Evolutionary conservation across 2,113 vertebrate species (phyloP), one percentile per base, ranked within the genome.

Genomic region (Bos indicus): DNA sequence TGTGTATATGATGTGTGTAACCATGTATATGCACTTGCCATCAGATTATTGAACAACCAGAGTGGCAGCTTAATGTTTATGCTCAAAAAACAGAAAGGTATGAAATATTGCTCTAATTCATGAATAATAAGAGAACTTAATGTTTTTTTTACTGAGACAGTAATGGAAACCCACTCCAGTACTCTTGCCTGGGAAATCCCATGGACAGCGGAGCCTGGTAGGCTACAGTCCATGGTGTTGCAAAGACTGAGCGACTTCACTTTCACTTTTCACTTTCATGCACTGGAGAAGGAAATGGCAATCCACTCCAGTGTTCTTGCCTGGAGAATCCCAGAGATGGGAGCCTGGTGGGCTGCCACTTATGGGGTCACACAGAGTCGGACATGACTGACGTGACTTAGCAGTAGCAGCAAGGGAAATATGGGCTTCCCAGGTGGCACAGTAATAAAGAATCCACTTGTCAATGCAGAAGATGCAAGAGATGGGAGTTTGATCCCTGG

Each of bases 51-150:
- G 43, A 97, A 87, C 62, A 91, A 71, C 30, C 3, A 40, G 80
- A 94, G 30, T 96, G 84, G 94, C 26, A 90, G 51, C 81, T 92
- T 97, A 92, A 92, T 92, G 56, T 92, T 96, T 90, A 54, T 88
- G n/a, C 64, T 80, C 90, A n/a, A 90, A 89, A 95, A 52, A 62
- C 21, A 62, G 30, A 90, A 83, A 88, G 82, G 28, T 46, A 87
- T 96, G 59, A 97, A 96, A 96, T 94, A 94, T 90, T 87, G 2
- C 19, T 74, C 52, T 84, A 74, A 96, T 87, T 96, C 64, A 56
- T 87, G 59, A 60, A 90, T n/a, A 96, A 54, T 48, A 78, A 56
- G 88, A 91, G 2, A 78, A 46, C 17, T 91, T 54, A 46, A 57
- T 77, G 78, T 5, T 81, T 43, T 43, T 96, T 92, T 93, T 51